These are phyloP conservation scores for Acleris laterana DNA, from an alignment of 2,888 invertebrate species.

Conservation along the genomic window DNA sequence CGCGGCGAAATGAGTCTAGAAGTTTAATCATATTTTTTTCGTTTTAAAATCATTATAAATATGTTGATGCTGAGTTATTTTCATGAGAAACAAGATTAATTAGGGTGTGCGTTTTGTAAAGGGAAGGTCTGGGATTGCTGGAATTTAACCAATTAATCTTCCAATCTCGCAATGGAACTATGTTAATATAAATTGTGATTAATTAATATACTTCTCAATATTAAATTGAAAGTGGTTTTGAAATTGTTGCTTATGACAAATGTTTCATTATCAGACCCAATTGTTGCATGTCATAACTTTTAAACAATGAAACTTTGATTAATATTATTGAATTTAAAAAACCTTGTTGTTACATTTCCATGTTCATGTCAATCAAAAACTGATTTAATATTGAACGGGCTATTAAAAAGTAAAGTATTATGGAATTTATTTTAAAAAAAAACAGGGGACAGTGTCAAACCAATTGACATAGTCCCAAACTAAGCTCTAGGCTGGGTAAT, in stretches of 20 bases:
- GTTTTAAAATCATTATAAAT: slow-evolving; percentile 22
- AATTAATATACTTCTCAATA: no score
- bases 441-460: no score
- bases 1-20: slow-evolving; percentile 21
- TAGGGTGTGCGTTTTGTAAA: neutral
- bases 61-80: slow-evolving; percentile 20
- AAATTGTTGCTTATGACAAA: no score
- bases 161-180: neutral
- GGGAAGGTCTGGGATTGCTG: slow-evolving; percentile 8
- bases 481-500: no score
- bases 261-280: no score
- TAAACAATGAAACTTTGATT: no score
- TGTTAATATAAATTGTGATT: no score
- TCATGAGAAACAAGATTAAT: slow-evolving; percentile 1
- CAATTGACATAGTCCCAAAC: no score
- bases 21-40: slow-evolving; percentile 24
- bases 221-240: no score
- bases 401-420: neutral
- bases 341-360: neutral
- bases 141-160: slow-evolving; percentile 17
- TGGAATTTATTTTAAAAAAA: no score
- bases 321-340: no score
- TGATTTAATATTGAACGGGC: neutral
- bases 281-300: no score
- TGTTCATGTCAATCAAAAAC: neutral